Conservation (phyloP, 2,113 vertebrate genomes). For the Gobius niger region DNA sequence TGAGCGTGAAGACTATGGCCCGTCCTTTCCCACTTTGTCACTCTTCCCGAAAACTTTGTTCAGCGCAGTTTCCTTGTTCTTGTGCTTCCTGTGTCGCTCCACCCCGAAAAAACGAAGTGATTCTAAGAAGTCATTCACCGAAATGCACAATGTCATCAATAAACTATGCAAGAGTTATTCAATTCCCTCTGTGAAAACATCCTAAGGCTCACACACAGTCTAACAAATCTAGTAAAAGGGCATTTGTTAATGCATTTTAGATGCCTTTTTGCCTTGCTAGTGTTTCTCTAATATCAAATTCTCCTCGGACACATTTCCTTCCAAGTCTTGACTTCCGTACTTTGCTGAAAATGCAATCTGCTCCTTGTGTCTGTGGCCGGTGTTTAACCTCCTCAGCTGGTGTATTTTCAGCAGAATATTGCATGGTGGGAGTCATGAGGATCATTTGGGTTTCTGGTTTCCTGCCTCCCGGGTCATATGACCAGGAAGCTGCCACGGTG, state of each 20-base stretch:
- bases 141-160: constrained; percentile 37
- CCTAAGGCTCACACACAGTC: too few species aligned
- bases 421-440: constrained; percentile 28
- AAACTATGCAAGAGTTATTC: constrained; percentile 47
- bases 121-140: constrained; percentile 9
- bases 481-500: constrained; percentile 62
- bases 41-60: constrained; percentile 17
- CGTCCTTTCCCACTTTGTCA: constrained; percentile 17
- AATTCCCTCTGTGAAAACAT: constrained; percentile 28
- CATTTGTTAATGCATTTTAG: not conserved
- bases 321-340: not conserved
- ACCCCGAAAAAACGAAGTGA: not conserved
- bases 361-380: constrained; percentile 29
- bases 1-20: constrained; percentile 6
- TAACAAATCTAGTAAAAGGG: constrained; percentile 6
- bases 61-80: constrained; percentile 30
- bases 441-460: constrained; percentile 64
- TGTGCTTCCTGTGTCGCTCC: constrained; percentile 22
- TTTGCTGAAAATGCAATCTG: constrained; percentile 24
- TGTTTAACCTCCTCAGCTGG: constrained; percentile 59
- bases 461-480: constrained; percentile 56
- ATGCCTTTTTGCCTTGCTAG: not conserved
- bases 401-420: constrained; percentile 54
- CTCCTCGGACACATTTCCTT: not conserved
- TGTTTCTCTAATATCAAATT: not conserved